A percentile compares a stretch with the other conserved stretches of the same genome.
These are phyloP conservation scores for Hemiprocne comata DNA, from an alignment of 2,113 vertebrate species.

Conservation along the genomic window DNA sequence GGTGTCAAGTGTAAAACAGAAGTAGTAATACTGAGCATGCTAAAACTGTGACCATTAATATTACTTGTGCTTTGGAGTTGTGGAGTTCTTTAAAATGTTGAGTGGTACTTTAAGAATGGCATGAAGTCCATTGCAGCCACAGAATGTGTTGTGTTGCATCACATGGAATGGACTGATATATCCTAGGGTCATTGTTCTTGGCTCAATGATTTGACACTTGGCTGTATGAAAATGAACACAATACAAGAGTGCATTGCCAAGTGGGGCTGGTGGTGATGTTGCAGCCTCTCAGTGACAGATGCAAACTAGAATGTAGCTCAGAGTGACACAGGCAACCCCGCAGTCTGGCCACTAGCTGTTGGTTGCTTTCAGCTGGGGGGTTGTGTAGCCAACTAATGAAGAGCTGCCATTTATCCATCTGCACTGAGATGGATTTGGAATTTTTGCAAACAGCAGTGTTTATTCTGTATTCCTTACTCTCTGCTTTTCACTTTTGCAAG, in stretches of 20 bases:
- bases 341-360: rapidly evolving
- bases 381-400: not conserved
- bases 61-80: not conserved
- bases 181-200: not conserved
- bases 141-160: not conserved
- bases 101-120: not conserved
- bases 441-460: not conserved
- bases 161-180: not conserved
- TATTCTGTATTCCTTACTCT: not conserved
- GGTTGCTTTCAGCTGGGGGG: not conserved
- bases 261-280: not conserved
- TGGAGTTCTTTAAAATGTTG: not conserved
- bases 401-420: not conserved
- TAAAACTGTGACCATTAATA: not conserved
- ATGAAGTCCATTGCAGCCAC: not conserved
- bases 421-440: not conserved
- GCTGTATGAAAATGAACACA: not conserved
- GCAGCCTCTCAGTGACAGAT: not conserved
- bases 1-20: not conserved
- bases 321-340: not conserved
- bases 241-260: not conserved
- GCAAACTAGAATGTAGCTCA: not conserved
- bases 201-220: not conserved
- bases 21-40: not conserved
- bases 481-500: not conserved